Evolutionary conservation across 2,888 invertebrate species (phyloP), one percentile per base, ranked within the genome.

Genomic region (Archaeoteleia sp.): DNA sequence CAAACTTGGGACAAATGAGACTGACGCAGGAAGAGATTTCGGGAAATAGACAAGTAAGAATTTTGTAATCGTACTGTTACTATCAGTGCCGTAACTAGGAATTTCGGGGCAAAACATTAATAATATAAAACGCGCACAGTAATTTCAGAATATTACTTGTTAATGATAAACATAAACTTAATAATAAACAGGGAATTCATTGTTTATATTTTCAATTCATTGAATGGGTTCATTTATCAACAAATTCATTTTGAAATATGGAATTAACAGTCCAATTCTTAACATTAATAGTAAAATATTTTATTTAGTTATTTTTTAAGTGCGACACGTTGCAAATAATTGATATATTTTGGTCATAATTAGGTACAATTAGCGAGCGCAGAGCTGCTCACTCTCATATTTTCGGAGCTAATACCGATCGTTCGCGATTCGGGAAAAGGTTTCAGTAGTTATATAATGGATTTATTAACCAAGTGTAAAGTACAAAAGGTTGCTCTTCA

Each of bases 401-500:
- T 93, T 79, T 90, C 89, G 7, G 93, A 94, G 80, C 84, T 95
- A 15, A 90, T 92, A 48, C 88, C 89, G 20, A 90, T 94, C 51
- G 92, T 93, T 9, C 90, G 91, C 67, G 92, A 92, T 73, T 93
- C 92, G 82, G 92, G 92, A 0, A 91, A 91, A 78, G 91, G 92
- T 1, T 90, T 94, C 78, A 91, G 93, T 7, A 91, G 90, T 74
- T 95, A 93, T 81, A 91, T 93, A 67, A 90, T 90, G 8, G 93
- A 94, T 83, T 85, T 92, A 73, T 86, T 95, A 78, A 87, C 89
- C 1, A 90, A 93, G 68, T 93, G 93, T 78, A 95, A 95, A 85
- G 88, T 95, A 40, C 95, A 95, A 84, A 95, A 95, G 81, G 91
- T 93, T 14, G 88, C 94, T 39, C 87, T 95, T 42, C 94, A 95